Base-by-base conservation (phyloP, 2,888 invertebrate species). In the Tanytarsus gracilentus region DNA sequence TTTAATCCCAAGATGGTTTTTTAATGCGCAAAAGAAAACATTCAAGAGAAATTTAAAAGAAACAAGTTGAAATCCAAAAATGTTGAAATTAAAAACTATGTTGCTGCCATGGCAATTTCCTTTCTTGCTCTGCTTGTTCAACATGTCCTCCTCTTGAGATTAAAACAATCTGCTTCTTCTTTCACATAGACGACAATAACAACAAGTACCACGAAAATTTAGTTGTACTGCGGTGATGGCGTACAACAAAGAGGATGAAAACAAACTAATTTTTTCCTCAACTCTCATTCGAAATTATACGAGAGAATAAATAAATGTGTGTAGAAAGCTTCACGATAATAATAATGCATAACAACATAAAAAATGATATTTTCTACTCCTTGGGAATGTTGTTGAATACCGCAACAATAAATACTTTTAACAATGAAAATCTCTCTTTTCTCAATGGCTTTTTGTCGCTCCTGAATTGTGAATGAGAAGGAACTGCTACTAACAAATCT, bases 291-390 rank as follows among this genome's bases (percentile, higher is more conserved):
- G 6, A 1, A 4, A 36, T 16, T 9, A 6, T 11, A 1, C 11
- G 16, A 36, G 23, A 48, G 7, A 48, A 50, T 25, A 50, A 26
- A 50, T 25, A 50, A 8, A 29, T 25, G 18, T n/a, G 33, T 33
- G 33, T 33, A 33, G 18, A 49, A 29, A 14, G 9, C 52, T 30
- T 52, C 33, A 33, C 29, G 4, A 29, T 50, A 26, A 50, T 53
- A n/a, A 36, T 53, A 53, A 53, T 53, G 53, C 53, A 53, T n/a
- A 53, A 53, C 14, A 33, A 53, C 53, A 53, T 36, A 53, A 53
- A 26, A 52, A 53, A 53, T 33, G 53, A 53, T 36, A 53, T 36
- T 36, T 36, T 21, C 33, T 53, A 23, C 33, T 53, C n/a, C 23
- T 36, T 53, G 33, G 53, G 23, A 14, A n/a, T 53, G 18, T 8